A percentile compares a stretch with the other conserved stretches of the same genome.
These are phyloP conservation scores for Lepidurus arcticus DNA, from an alignment of 1,140 invertebrate genomes.

Conservation along the genomic window DNA sequence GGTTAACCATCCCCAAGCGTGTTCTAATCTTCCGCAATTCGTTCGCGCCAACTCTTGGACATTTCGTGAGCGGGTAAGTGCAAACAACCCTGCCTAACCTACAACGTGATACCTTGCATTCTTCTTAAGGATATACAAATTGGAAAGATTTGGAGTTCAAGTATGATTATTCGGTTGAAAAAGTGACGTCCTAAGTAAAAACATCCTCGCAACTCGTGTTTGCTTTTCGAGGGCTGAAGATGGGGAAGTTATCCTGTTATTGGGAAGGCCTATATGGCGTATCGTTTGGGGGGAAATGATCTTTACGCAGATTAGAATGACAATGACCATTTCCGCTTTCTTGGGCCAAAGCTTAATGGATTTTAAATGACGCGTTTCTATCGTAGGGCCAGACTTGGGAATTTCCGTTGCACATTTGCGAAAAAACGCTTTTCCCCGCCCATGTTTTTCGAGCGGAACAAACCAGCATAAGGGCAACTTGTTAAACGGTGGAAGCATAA, in stretches of 20 bases:
- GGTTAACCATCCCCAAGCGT: not conserved
- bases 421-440: not conserved
- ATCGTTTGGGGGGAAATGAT: not conserved
- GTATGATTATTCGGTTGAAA: not conserved
- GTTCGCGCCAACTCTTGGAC: no score
- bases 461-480: not conserved
- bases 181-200: not conserved
- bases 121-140: no score
- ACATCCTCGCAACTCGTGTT: not conserved
- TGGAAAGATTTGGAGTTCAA: not conserved
- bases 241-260: not conserved
- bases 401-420: not conserved
- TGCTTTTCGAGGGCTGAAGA: not conserved
- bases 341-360: not conserved
- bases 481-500: no score
- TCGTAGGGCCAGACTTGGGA: not conserved
- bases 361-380: not conserved
- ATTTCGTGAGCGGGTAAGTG: no score
- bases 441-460: not conserved
- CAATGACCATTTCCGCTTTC: constrained; percentile 13
- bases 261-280: not conserved
- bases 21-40: not conserved
- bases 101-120: no score
- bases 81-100: no score
- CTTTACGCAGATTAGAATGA: not conserved